phyloP scores from a whole-genome alignment of 2,797 vertebrate species.

The Ibycter americanus region DNA sequence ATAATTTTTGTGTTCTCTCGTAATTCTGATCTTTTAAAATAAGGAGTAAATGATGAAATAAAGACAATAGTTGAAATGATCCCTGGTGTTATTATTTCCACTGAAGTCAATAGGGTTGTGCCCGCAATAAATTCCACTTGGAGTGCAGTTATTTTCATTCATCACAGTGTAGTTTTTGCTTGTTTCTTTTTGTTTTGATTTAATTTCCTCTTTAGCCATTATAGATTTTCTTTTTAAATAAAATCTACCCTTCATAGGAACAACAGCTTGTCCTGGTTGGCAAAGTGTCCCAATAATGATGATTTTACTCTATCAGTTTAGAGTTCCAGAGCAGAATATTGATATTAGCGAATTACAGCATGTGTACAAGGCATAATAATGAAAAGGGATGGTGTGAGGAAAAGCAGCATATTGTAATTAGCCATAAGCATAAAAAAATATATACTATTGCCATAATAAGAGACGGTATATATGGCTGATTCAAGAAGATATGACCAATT shows the following conservation, averaged over 20 bases:
- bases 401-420: neutral
- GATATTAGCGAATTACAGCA: neutral
- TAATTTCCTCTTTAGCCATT: neutral
- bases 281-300: neutral
- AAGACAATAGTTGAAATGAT: neutral
- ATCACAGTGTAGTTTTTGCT: neutral
- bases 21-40: neutral
- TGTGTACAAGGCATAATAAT: neutral
- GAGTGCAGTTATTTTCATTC: neutral
- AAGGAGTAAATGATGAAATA: neutral
- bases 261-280: neutral
- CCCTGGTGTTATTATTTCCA: neutral
- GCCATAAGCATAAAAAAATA: neutral
- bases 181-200: neutral
- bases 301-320: neutral
- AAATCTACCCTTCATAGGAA: neutral
- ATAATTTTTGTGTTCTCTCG: neutral
- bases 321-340: neutral
- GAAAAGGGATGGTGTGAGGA: neutral
- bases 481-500: constrained; percentile 28
- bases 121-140: neutral
- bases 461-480: neutral
- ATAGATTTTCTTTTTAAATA: neutral
- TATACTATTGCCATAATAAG: neutral
- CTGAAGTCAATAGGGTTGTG: neutral